These are phyloP conservation scores for Plumapathes pennacea DNA, from an alignment of 92 coral and sea anemone genomes.

Conservation along the genomic window DNA sequence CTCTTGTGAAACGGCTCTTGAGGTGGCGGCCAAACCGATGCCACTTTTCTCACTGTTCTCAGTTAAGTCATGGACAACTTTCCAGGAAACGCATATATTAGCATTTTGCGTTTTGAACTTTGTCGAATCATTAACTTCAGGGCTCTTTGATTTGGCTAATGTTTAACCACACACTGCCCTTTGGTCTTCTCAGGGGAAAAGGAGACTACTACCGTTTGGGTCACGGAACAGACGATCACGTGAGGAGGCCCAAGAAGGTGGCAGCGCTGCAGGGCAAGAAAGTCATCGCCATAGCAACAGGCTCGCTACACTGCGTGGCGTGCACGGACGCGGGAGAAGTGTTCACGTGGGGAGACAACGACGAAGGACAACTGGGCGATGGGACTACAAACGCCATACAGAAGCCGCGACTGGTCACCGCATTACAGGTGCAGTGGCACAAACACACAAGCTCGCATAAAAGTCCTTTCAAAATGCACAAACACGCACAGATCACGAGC, in stretches of 20 bases:
- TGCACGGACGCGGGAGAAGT: constrained; percentile 98
- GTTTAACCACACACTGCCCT: too few relatives aligned
- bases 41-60: too few relatives aligned
- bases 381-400: constrained; percentile 94
- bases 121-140: too few relatives aligned
- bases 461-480: too few relatives aligned
- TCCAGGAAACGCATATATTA: too few relatives aligned
- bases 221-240: constrained; percentile 97
- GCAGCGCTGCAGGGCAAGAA: constrained; percentile 88
- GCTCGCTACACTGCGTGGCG: constrained; percentile 96
- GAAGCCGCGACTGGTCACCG: constrained; percentile 94
- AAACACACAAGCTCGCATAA: too few relatives aligned
- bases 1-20: too few relatives aligned
- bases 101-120: too few relatives aligned
- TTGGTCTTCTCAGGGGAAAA: constrained; percentile 97
- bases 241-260: constrained; percentile 95
- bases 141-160: too few relatives aligned
- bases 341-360: constrained; percentile 99
- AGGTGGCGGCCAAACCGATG: too few relatives aligned
- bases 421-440: constrained; percentile 80
- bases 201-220: constrained; percentile 98
- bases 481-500: neutral
- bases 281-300: constrained; percentile 90
- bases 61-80: too few relatives aligned
- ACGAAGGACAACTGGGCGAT: constrained; percentile 98